phyloP scores from a whole-genome alignment of 2,797 vertebrate species.

The Gallinago solitaria region DNA sequence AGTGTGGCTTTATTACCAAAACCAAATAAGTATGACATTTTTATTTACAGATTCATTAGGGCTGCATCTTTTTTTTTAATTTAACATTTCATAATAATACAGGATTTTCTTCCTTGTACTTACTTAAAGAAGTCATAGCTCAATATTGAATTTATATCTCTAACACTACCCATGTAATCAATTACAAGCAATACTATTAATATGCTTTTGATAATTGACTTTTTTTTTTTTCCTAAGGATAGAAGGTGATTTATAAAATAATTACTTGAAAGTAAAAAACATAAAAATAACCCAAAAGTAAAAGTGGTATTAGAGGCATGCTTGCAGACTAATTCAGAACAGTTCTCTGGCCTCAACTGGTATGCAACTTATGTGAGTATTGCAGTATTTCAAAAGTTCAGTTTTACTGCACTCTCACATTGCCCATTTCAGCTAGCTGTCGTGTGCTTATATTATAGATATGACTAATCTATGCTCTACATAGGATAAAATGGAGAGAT shows the following conservation, averaged over 20 bases:
- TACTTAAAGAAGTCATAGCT: not conserved
- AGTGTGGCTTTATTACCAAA: not conserved
- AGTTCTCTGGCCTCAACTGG: not conserved
- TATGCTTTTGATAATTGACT: not conserved
- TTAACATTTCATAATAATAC: not conserved
- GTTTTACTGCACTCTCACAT: not conserved
- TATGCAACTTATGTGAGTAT: not conserved
- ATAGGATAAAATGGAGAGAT: not conserved
- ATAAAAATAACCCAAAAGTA: not conserved
- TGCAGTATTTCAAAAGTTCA: not conserved
- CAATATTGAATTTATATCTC: not conserved
- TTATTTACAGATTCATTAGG: not conserved
- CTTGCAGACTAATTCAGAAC: not conserved
- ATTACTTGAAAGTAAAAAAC: not conserved
- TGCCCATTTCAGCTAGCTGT: not conserved
- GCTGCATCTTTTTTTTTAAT: not conserved
- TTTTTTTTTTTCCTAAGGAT: not conserved
- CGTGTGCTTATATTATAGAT: not conserved
- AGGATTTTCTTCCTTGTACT: not conserved
- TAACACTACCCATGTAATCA: not conserved
- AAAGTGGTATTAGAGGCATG: not conserved
- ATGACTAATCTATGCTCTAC: rapidly evolving
- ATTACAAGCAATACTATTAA: not conserved
- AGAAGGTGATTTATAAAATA: not conserved
- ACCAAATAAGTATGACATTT: not conserved